These are phyloP conservation scores for Gymnosoma rotundatum DNA, from an alignment of 2,888 invertebrate species.

Conservation along the genomic window DNA sequence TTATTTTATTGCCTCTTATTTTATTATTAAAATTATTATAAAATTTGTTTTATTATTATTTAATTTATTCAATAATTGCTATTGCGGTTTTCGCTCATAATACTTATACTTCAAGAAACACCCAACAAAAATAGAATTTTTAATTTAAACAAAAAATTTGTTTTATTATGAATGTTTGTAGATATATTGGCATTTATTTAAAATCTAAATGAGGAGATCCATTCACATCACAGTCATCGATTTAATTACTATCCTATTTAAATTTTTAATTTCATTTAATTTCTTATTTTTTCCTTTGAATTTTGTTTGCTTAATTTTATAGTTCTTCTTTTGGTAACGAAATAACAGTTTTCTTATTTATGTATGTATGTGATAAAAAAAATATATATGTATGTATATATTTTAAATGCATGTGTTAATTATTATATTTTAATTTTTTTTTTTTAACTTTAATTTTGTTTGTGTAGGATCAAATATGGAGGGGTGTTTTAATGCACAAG, in stretches of 20 bases:
- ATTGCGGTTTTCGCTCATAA: conserved; percentile 32
- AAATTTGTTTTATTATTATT: too few relatives aligned
- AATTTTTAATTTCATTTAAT: conserved; percentile 16
- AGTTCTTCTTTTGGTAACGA: conserved; percentile 32
- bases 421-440: conserved; percentile 6
- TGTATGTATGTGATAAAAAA: neutral
- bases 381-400: neutral
- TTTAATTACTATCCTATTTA: conserved; percentile 47
- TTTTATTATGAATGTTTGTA: conserved; percentile 60
- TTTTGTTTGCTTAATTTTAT: conserved; percentile 18
- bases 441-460: neutral
- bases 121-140: conserved; percentile 5
- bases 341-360: conserved; percentile 27
- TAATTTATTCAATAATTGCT: conserved; percentile 35
- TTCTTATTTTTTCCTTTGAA: conserved; percentile 4
- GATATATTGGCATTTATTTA: conserved; percentile 69
- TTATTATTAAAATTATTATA: too few relatives aligned
- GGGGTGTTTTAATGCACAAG: conserved; percentile 58
- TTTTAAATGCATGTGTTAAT: conserved; percentile 43
- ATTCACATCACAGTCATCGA: conserved; percentile 70
- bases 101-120: conserved; percentile 7
- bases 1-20: too few relatives aligned
- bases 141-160: conserved; percentile 31
- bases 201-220: conserved; percentile 70
- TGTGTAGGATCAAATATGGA: conserved; percentile 43